Conservation (phyloP, 2,888 invertebrate genomes). For the Polyploca ridens region DNA sequence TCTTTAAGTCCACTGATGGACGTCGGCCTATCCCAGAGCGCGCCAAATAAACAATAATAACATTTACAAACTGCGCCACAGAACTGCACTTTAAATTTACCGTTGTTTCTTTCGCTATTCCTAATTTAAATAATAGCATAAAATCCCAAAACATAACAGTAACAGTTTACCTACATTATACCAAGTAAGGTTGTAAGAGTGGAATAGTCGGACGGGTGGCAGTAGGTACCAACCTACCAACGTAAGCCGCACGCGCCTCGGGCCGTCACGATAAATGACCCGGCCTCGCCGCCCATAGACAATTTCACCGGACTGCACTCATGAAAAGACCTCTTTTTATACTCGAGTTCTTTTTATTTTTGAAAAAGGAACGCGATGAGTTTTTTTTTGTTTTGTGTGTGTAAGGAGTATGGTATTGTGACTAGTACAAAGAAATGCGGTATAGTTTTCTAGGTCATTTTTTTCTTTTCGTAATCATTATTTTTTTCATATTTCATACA, state of each 20-base stretch:
- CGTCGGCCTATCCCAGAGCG: too few relatives aligned
- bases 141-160: conserved; percentile 35
- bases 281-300: conserved; percentile 69
- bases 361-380: conserved; percentile 43
- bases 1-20: too few relatives aligned
- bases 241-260: conserved; percentile 52
- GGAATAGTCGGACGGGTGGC: conserved; percentile 41
- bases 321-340: conserved; percentile 64
- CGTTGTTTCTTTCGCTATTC: conserved; percentile 22
- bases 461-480: neutral
- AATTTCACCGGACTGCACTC: conserved; percentile 69
- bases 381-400: conserved; percentile 11
- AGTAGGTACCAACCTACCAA: conserved; percentile 54
- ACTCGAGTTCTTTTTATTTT: conserved; percentile 35
- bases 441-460: neutral
- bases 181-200: conserved; percentile 35
- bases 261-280: conserved; percentile 80
- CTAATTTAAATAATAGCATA: conserved; percentile 32
- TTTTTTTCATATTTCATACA: too few relatives aligned
- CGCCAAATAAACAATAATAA: too few relatives aligned
- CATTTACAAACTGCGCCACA: too few relatives aligned
- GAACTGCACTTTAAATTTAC: too few relatives aligned
- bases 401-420: conserved; percentile 10
- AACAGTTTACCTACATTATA: conserved; percentile 36
- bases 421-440: neutral